A percentile compares a stretch with the other conserved stretches of the same genome.
These are phyloP conservation scores for Herpetotheres cachinnans DNA, from an alignment of 2,113 vertebrate species.

Conservation along the genomic window DNA sequence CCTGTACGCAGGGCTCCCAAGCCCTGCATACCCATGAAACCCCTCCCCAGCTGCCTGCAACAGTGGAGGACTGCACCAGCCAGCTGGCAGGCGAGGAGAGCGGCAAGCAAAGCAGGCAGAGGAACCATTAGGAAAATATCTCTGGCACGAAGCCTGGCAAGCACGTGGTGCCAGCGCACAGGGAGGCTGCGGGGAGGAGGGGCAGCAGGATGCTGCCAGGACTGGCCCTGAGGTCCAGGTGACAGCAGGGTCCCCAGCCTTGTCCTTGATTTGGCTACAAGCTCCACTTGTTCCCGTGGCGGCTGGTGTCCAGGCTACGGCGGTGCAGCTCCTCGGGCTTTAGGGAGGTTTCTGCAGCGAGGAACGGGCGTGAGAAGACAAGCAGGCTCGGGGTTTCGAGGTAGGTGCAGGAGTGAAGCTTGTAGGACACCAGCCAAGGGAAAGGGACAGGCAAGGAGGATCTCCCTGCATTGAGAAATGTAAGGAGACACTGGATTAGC, in stretches of 20 bases:
- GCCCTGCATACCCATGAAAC: background rate
- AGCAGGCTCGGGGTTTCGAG: rapidly evolving
- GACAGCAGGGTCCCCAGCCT: background rate
- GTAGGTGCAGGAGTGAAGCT: background rate
- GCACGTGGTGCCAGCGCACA: background rate
- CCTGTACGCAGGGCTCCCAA: background rate
- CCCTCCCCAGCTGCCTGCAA: constrained; percentile 36
- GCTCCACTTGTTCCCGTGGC: rapidly evolving
- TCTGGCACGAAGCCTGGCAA: constrained; percentile 21
- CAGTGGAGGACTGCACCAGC: background rate
- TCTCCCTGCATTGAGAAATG: background rate
- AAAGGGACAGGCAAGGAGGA: background rate
- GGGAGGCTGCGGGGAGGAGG: background rate
- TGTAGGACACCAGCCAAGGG: background rate
- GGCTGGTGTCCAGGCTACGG: background rate
- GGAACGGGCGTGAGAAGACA: background rate
- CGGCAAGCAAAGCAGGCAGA: background rate
- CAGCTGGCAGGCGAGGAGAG: constrained; percentile 58
- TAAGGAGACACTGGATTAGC: background rate
- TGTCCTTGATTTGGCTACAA: background rate
- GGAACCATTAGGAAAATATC: constrained; percentile 32
- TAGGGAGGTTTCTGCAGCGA: background rate
- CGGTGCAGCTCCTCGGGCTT: background rate
- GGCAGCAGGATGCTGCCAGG: background rate
- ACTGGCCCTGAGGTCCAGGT: background rate